Percentiles rank a stretch among this genome's conserved stretches.
phyloP scores from a whole-genome alignment of 2,888 invertebrate genomes.

The Chalcosyrphus nemorum region DNA sequence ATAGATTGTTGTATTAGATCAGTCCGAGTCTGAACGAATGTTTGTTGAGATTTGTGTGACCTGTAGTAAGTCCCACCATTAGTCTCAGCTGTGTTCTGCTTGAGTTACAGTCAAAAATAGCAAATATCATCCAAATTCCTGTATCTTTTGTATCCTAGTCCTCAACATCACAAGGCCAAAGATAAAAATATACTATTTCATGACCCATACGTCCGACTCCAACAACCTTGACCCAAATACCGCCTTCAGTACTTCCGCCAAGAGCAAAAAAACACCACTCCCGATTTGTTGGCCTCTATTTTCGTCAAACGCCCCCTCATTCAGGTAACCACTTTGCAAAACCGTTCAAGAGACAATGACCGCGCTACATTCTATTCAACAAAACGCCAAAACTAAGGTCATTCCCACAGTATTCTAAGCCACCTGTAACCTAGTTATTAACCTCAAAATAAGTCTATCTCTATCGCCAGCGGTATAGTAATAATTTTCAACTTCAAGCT shows the following conservation, averaged over 20 bases:
- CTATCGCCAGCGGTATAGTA: slow-evolving; percentile 5
- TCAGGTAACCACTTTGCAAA: slow-evolving; percentile 37
- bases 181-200: too few species aligned
- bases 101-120: too few species aligned
- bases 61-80: too few species aligned
- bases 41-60: too few species aligned
- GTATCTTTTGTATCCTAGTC: too few species aligned
- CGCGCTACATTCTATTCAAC: neutral
- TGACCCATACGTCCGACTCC: too few species aligned
- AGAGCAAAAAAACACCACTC: neutral
- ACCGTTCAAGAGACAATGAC: neutral
- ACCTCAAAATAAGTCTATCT: slow-evolving; percentile 23
- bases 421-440: slow-evolving; percentile 54
- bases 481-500: slow-evolving; percentile 21
- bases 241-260: neutral
- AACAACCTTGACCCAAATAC: neutral
- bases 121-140: too few species aligned
- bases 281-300: slow-evolving; percentile 10
- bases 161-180: neutral
- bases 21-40: too few species aligned
- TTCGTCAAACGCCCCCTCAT: slow-evolving; percentile 15
- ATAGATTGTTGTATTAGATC: too few species aligned
- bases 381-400: slow-evolving; percentile 21
- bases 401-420: slow-evolving; percentile 57
- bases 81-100: too few species aligned